These are phyloP conservation scores for Drosophila tripunctata DNA, from an alignment of 2,888 invertebrate species.

Conservation along the genomic window DNA sequence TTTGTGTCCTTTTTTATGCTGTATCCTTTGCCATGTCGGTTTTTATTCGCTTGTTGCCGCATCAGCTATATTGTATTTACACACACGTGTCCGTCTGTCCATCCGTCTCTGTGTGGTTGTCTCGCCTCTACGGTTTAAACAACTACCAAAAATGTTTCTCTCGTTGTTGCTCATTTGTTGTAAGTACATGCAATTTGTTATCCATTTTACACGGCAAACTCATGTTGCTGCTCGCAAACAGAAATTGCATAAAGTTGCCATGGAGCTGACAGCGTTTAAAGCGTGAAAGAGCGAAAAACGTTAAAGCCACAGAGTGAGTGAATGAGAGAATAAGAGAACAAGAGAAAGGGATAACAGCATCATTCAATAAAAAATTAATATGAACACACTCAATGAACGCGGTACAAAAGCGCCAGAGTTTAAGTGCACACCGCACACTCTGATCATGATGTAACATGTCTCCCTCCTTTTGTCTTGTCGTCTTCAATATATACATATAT, in stretches of 20 bases:
- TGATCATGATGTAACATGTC: background rate
- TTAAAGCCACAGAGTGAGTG: no score
- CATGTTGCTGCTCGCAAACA: conserved; percentile 35
- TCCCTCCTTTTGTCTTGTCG: background rate
- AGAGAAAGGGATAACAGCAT: conserved; percentile 20
- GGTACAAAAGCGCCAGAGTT: conserved; percentile 58
- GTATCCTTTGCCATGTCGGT: conserved; percentile 36
- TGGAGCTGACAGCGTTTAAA: conserved; percentile 17
- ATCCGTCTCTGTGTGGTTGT: conserved; percentile 41
- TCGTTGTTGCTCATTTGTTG: conserved; percentile 62
- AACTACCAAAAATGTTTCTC: conserved; percentile 61
- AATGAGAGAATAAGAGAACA: no score
- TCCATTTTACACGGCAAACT: conserved; percentile 69
- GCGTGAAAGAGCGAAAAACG: conserved; percentile 8
- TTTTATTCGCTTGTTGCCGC: conserved; percentile 56
- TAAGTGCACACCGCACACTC: background rate
- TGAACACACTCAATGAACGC: conserved; percentile 61
- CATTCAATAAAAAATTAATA: conserved; percentile 79
- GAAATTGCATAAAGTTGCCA: conserved; percentile 67
- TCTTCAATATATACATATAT: no score
- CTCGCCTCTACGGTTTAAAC: conserved; percentile 54
- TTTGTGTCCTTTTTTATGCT: conserved; percentile 25
- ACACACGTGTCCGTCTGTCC: conserved; percentile 10
- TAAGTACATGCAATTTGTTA: conserved; percentile 76
- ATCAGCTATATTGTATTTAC: conserved; percentile 45